These are phyloP conservation scores for Saccopteryx leptura DNA, from an alignment of 2,113 vertebrate genomes.

Conservation along the genomic window DNA sequence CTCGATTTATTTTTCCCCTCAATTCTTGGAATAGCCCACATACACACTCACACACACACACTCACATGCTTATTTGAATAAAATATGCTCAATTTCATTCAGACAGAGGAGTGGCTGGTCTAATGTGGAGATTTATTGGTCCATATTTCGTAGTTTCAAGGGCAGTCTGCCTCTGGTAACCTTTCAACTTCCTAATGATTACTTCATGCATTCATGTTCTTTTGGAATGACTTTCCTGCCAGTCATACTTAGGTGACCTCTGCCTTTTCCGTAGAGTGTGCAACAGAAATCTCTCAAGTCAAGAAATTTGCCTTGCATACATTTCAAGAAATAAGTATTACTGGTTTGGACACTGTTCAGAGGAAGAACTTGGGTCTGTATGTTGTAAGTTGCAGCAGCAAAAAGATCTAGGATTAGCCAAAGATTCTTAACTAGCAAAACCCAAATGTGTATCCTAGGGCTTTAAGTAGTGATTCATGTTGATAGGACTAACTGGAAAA, in stretches of 20 bases:
- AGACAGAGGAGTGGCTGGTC: neutral
- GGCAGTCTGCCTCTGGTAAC: neutral
- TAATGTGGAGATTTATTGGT: slow-evolving; percentile 24
- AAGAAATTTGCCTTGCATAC: neutral
- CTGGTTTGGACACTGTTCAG: slow-evolving; percentile 19
- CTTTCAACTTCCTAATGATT: slow-evolving; percentile 36
- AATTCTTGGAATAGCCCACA: neutral
- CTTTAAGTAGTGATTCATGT: neutral
- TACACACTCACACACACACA: neutral
- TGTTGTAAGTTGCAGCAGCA: neutral
- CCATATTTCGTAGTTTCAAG: neutral
- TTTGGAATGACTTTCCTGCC: neutral
- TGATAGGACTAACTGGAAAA: neutral
- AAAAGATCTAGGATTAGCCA: neutral
- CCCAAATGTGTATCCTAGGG: neutral
- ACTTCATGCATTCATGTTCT: neutral
- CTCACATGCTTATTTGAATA: neutral
- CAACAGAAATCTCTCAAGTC: neutral
- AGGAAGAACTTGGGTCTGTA: neutral
- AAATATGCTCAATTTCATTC: neutral
- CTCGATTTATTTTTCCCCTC: slow-evolving; percentile 22
- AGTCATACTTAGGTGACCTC: neutral
- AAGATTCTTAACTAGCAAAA: neutral
- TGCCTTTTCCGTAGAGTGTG: neutral
- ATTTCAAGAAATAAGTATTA: slow-evolving; percentile 44